Evolutionary conservation across 2,797 vertebrate species (phyloP).

Genomic region (Protonibea diacanthus): DNA sequence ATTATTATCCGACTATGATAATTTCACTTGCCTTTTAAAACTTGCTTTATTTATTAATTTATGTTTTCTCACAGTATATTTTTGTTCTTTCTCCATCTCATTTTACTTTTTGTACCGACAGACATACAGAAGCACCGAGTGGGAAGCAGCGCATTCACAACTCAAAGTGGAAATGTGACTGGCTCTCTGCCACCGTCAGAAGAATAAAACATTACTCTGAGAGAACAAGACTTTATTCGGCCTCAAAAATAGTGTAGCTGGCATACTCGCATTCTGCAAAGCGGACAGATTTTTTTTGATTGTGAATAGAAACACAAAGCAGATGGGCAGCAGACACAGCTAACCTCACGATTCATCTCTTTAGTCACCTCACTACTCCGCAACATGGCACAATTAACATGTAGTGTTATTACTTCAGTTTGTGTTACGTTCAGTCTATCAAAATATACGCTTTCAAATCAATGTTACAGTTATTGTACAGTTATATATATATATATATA

Average conservation of each 20-base stretch:
- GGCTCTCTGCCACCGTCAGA: conserved; percentile 27
- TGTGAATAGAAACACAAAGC: neutral
- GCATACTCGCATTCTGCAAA: neutral
- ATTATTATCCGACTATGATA: neutral
- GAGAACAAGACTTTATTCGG: conserved; percentile 1
- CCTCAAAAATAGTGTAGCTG: neutral
- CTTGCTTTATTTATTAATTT: neutral
- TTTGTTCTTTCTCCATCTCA: neutral
- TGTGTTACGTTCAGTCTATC: neutral
- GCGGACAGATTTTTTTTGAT: neutral
- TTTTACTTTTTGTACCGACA: conserved; percentile 17
- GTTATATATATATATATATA: no score
- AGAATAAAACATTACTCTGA: conserved; percentile 21
- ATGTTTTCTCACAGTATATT: neutral
- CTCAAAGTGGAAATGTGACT: conserved; percentile 4
- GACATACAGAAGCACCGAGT: conserved; percentile 1
- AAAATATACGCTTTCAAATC: no score
- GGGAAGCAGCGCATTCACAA: conserved; percentile 23
- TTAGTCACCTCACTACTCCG: neutral
- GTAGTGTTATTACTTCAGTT: neutral
- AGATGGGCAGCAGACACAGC: conserved; percentile 7
- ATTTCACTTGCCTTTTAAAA: neutral
- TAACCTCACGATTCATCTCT: neutral
- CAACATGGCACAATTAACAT: neutral
- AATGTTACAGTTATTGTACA: neutral